Percentiles rank a stretch among this genome's conserved stretches.
Conservation (phyloP, 2,888 invertebrate species). For the Cloeon dipterum region DNA sequence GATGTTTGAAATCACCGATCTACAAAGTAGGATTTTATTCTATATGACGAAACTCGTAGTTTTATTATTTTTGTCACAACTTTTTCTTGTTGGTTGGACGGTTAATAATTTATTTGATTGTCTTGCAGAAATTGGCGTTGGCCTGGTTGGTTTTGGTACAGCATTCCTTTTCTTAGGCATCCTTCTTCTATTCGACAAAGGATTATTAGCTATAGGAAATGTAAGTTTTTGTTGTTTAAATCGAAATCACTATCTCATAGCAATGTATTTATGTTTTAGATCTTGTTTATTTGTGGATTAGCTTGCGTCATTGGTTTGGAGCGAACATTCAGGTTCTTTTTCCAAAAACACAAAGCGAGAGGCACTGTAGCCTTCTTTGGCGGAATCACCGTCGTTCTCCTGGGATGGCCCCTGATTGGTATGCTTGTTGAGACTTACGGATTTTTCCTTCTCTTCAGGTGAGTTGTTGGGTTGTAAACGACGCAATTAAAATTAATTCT, state of each 20-base stretch:
- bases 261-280: constrained; percentile 34
- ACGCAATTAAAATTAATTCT: neutral
- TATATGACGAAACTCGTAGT: no score
- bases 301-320: constrained; percentile 92
- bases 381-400: constrained; percentile 73
- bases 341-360: constrained; percentile 86
- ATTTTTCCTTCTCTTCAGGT: constrained; percentile 47
- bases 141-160: constrained; percentile 86
- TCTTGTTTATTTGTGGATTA: constrained; percentile 84
- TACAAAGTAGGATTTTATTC: constrained; percentile 22
- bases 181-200: constrained; percentile 85
- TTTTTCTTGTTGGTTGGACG: neutral
- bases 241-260: neutral
- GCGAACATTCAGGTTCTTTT: constrained; percentile 90
- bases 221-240: no score
- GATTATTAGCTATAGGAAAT: constrained; percentile 95
- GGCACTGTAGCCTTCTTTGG: constrained; percentile 78
- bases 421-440: constrained; percentile 95
- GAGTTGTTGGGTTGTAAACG: no score
- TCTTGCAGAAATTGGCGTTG: constrained; percentile 85
- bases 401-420: constrained; percentile 91
- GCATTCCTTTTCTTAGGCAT: constrained; percentile 88
- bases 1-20: constrained; percentile 21
- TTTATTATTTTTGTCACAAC: neutral
- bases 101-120: constrained; percentile 8